Conservation (phyloP, 2,113 vertebrate species). For the Rhynchomys soricoides region DNA sequence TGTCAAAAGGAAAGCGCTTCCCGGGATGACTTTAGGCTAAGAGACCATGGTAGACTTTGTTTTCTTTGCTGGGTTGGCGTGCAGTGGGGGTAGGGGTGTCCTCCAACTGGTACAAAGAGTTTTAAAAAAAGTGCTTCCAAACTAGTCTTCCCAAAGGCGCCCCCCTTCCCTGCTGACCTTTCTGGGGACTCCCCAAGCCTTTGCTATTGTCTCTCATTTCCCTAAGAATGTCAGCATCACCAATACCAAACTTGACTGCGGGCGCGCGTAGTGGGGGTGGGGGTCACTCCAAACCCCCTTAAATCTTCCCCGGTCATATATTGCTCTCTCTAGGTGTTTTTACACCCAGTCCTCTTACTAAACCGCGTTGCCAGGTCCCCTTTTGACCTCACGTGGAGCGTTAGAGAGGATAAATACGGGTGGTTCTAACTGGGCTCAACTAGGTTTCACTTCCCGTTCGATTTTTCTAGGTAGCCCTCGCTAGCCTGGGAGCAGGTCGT, state of each 20-base stretch:
- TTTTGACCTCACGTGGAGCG: constrained; percentile 38
- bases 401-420: background rate
- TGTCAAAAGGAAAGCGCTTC: background rate
- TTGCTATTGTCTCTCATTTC: constrained; percentile 43
- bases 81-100: background rate
- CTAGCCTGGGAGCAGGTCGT: background rate
- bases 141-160: constrained; percentile 58
- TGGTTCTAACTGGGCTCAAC: background rate
- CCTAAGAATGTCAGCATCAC: constrained; percentile 42
- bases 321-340: background rate
- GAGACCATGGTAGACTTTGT: background rate
- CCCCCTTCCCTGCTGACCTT: background rate
- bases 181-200: background rate
- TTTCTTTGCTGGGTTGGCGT: background rate
- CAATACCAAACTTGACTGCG: background rate
- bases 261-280: background rate
- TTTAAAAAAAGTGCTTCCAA: constrained; percentile 67
- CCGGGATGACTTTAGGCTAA: background rate
- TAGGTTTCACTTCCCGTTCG: background rate
- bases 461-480: background rate
- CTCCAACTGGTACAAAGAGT: constrained; percentile 48
- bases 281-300: background rate
- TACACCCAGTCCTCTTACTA: background rate
- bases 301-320: background rate
- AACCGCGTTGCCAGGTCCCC: background rate